These are phyloP conservation scores for Lepidocolaptes lacrymiger DNA, from an alignment of 2,797 vertebrate genomes.

Conservation along the genomic window DNA sequence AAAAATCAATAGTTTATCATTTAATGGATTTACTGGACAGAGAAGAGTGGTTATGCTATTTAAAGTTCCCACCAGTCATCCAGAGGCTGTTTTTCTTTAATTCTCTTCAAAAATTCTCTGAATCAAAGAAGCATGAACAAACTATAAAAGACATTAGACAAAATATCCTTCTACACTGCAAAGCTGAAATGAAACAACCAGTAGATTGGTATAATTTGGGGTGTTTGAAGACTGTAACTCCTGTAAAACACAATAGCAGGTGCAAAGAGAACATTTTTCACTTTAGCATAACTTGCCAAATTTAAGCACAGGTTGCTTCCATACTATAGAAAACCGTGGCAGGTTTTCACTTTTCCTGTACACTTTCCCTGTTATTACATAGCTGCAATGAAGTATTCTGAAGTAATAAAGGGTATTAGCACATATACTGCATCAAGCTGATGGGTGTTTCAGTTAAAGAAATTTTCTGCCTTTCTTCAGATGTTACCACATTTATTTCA, in stretches of 20 bases:
- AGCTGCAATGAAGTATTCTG: not conserved
- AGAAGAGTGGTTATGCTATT: not conserved
- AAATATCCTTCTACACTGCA: not conserved
- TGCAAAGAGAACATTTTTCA: not conserved
- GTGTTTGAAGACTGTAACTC: not conserved
- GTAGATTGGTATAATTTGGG: not conserved
- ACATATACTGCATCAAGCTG: not conserved
- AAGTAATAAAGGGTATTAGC: not conserved
- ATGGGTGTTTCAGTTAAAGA: not conserved
- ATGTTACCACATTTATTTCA: not conserved
- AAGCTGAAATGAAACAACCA: not conserved
- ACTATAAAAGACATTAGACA: not conserved
- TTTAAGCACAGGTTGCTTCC: not conserved
- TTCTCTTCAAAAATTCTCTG: not conserved
- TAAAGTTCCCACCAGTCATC: not conserved
- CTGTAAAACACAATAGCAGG: not conserved
- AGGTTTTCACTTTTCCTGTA: not conserved
- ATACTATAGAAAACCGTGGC: not conserved
- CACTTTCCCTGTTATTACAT: not conserved
- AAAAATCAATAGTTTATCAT: slow-evolving; percentile 49
- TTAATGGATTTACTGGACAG: slow-evolving; percentile 25
- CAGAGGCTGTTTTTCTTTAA: not conserved
- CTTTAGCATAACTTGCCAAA: not conserved
- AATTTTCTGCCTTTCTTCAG: not conserved
- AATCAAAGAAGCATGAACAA: not conserved